Percentiles rank a stretch among this genome's conserved stretches.
Evolutionary conservation across 2,113 vertebrate species (phyloP).

Genomic region (Trinectes maculatus): DNA sequence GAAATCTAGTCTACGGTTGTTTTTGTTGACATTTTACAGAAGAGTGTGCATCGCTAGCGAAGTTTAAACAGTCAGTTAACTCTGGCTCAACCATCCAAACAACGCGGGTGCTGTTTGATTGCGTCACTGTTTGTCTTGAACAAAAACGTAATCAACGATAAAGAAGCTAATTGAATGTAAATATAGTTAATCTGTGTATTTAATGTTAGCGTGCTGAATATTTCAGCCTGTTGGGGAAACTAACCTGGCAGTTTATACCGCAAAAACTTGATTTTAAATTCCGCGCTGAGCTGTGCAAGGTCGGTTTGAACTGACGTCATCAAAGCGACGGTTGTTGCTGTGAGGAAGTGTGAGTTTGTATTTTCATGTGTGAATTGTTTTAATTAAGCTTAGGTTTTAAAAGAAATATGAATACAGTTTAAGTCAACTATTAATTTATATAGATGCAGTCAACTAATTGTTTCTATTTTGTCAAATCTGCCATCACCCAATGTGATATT

Average conservation of each 20-base stretch:
- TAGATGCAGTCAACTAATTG: too few species aligned
- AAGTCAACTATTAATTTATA: too few species aligned
- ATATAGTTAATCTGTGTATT: not conserved
- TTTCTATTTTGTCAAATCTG: too few species aligned
- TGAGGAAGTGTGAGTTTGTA: not conserved
- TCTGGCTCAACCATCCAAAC: slow-evolving; percentile 10
- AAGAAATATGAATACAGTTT: too few species aligned
- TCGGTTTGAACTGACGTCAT: slow-evolving; percentile 30
- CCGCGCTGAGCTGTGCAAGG: slow-evolving; percentile 21
- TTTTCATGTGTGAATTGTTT: not conserved
- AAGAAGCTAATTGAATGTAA: not conserved
- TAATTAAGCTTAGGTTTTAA: too few species aligned
- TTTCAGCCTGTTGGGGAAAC: not conserved
- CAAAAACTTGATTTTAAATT: slow-evolving; percentile 38
- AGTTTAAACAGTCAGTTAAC: not conserved
- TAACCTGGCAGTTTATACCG: not conserved
- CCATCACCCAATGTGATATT: too few species aligned
- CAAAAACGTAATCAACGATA: not conserved
- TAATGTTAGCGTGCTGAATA: too few species aligned
- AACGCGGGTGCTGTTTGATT: slow-evolving; percentile 53
- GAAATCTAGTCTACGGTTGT: not conserved
- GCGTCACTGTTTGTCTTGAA: slow-evolving; percentile 39
- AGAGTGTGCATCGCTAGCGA: too few species aligned
- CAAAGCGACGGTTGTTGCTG: not conserved
- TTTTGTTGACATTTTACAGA: too few species aligned